Base-by-base conservation (phyloP, 2,113 vertebrate genomes). In the Charina bottae region DNA sequence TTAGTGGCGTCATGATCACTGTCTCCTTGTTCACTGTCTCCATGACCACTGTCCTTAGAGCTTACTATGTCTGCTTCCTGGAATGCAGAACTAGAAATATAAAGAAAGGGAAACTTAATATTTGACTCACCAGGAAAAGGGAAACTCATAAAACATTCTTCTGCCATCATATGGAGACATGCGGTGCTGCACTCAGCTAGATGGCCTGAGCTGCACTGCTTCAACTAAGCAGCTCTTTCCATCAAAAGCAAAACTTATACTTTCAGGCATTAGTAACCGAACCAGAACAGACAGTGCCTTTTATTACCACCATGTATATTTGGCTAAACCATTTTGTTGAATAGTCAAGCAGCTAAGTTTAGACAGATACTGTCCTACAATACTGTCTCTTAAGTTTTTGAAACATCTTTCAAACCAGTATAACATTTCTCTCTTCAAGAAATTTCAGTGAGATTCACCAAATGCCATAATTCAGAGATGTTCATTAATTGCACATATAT, bases 21-120 rank as follows among this genome's bases (percentile, higher is more conserved):
- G 97, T 99, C 99, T 93, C 99, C 99, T 97, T 99, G 99, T 94
- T 99, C 99, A 92, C 99, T 99, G 98, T 99, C 99, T 93, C 99
- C 99, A 59, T 99, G 99, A 93, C 99, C 99, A 93, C 99, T 99
- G 98, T 99, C 99, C 98, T 99, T 99, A 93, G 99, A 99, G 97
- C 99, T 99, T 95, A 99, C 99, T 96, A 99, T 98, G 97, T 99
- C 99, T 84, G 99, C 99, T 97, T 99, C 99, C 97, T 99, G 99
- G 97, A 99, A 99, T 89, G 99, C 99, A 96, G 99, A 99, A 96
- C 99, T 99, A 97, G 68, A 97, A 93, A 97, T 95, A 88, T 92
- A 62, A 92, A 93, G 59, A 89, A 24, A 2, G 11, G 78, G 26
- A 19, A 24, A 93, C 93, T 93, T 94, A 92, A 94, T 94, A 93